Conservation (phyloP, 2,113 vertebrate genomes). For the Actenoides hombroni region DNA sequence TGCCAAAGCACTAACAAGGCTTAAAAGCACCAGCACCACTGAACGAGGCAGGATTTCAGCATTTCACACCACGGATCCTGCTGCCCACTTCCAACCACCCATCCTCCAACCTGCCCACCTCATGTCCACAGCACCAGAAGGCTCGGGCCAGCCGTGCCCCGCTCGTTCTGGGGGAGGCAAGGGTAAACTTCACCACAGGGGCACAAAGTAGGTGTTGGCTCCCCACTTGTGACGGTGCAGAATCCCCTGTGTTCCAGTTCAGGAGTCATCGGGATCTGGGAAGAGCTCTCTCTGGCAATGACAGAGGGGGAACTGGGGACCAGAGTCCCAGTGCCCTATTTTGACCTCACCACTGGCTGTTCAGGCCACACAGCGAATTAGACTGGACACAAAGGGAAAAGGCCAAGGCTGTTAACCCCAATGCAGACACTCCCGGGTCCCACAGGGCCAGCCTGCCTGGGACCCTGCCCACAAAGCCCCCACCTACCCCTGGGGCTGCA, state of each 20-base stretch:
- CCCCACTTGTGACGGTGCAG: not conserved
- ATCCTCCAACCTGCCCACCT: not conserved
- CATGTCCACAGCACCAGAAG: no score
- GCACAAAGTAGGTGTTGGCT: not conserved
- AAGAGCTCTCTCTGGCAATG: no score
- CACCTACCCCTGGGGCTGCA: not conserved
- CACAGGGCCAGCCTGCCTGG: not conserved
- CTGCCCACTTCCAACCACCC: no score
- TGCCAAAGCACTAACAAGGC: not conserved
- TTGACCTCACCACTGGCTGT: not conserved
- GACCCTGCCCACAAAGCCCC: not conserved
- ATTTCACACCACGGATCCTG: not conserved
- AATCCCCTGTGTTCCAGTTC: not conserved
- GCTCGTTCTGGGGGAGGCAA: not conserved
- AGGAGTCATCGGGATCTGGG: not conserved
- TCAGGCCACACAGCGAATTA: not conserved
- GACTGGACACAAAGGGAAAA: rapidly evolving
- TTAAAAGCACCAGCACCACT: not conserved
- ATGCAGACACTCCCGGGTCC: not conserved
- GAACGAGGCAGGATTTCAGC: no score
- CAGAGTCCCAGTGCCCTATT: not conserved
- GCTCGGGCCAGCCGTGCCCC: not conserved
- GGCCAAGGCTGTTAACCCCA: no score
- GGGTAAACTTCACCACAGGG: not conserved
- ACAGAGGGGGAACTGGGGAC: not conserved